Conservation (phyloP, 2,797 vertebrate species). For the Dendrocincla tyrannina region DNA sequence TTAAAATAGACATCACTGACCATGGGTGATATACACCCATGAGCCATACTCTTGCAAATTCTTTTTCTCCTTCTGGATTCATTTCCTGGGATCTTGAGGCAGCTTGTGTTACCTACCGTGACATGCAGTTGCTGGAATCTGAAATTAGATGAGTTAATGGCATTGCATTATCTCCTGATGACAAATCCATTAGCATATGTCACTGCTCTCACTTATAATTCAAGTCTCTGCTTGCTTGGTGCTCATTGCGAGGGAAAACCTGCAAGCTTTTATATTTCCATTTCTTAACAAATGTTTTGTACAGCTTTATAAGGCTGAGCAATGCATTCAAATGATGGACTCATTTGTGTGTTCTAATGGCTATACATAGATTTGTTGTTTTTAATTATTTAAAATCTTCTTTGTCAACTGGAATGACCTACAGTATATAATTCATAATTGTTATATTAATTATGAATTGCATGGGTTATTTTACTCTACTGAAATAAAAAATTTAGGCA, state of each 20-base stretch:
- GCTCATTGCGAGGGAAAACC: conserved; percentile 31
- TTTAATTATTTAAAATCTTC: conserved; percentile 27
- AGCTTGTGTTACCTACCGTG: background rate
- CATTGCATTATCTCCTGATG: conserved; percentile 39
- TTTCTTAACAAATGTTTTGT: conserved; percentile 28
- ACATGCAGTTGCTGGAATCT: conserved; percentile 26
- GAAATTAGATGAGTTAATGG: conserved; percentile 35
- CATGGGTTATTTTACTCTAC: background rate
- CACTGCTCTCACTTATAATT: conserved; percentile 14
- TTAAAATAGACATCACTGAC: background rate
- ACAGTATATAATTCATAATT: background rate
- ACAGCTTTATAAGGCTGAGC: background rate
- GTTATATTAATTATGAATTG: conserved; percentile 3
- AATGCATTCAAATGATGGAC: conserved; percentile 6
- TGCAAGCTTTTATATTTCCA: conserved; percentile 18
- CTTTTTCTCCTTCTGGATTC: background rate
- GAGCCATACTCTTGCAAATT: background rate
- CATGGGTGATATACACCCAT: background rate
- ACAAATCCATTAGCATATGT: conserved; percentile 49
- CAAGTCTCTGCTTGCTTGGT: conserved; percentile 34
- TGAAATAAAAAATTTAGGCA: background rate
- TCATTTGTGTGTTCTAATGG: conserved; percentile 10
- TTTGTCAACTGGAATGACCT: conserved; percentile 10
- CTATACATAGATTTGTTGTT: background rate
- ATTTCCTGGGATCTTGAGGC: background rate